Evolutionary conservation across 2,888 invertebrate species (phyloP).

Genomic region (Sphinx pinastri): DNA sequence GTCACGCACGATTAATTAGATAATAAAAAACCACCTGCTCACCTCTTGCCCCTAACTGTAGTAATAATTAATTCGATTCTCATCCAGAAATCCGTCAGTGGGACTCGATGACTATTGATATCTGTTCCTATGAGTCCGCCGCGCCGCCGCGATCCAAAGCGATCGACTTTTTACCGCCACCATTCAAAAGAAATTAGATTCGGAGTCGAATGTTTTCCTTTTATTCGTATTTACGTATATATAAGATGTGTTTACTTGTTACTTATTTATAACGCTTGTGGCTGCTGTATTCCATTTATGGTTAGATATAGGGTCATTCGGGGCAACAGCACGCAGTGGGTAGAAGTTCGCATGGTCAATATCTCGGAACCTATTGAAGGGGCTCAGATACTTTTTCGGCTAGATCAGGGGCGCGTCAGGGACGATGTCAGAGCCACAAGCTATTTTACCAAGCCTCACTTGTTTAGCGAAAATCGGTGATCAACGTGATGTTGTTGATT

Average conservation of each 20-base stretch:
- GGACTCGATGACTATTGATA: slow-evolving; percentile 75
- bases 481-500: too few relatives aligned
- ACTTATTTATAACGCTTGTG: neutral
- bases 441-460: too few relatives aligned
- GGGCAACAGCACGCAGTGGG: too few relatives aligned
- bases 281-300: neutral
- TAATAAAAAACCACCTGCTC: slow-evolving; percentile 57
- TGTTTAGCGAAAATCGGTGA: too few relatives aligned
- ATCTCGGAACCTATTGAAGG: too few relatives aligned
- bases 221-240: slow-evolving; percentile 29
- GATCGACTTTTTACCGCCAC: slow-evolving; percentile 73
- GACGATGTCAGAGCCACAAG: too few relatives aligned
- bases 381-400: too few relatives aligned
- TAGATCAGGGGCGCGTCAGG: too few relatives aligned
- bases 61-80: slow-evolving; percentile 72
- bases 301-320: neutral
- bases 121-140: slow-evolving; percentile 65
- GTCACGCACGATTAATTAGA: slow-evolving; percentile 11
- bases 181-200: slow-evolving; percentile 76
- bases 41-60: slow-evolving; percentile 65
- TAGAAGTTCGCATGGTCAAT: too few relatives aligned
- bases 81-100: slow-evolving; percentile 55
- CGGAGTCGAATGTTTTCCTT: slow-evolving; percentile 50
- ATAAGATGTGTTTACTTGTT: slow-evolving; percentile 6
- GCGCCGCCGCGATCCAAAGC: slow-evolving; percentile 72